These are phyloP conservation scores for Penaeus japonicus DNA, from an alignment of 1,140 invertebrate genomes.

Conservation along the genomic window DNA sequence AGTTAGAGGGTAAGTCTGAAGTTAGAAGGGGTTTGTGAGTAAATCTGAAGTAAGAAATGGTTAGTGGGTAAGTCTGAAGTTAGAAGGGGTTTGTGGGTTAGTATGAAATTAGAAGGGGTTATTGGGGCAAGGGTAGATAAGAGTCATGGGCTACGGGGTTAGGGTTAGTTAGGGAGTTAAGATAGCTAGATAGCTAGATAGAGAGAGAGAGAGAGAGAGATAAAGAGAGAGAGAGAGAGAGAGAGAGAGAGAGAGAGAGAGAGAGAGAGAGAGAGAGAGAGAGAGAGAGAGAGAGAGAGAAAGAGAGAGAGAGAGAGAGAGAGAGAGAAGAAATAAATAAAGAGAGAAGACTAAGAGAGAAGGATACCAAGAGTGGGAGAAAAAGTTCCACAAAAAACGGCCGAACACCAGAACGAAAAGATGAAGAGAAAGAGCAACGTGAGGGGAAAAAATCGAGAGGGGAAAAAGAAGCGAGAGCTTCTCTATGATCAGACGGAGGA, in stretches of 20 bases:
- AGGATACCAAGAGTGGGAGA: no score
- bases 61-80: not conserved
- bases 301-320: slow-evolving; percentile 25
- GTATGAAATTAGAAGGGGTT: not conserved
- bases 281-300: not conserved
- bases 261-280: slow-evolving; percentile 4
- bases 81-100: not conserved
- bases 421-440: no score
- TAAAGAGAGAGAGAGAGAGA: not conserved
- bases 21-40: no score
- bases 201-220: not conserved
- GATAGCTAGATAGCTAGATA: not conserved
- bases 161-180: not conserved
- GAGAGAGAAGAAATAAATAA: not conserved
- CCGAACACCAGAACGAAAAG: no score
- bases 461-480: not conserved
- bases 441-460: no score
- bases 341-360: not conserved
- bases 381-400: no score
- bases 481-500: no score
- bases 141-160: no score
- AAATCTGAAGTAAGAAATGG: not conserved
- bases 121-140: not conserved
- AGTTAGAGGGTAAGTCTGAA: no score
- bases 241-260: not conserved